Evolutionary conservation across 2,113 vertebrate genomes (phyloP).

Genomic region (Neolamprologus falcicula): DNA sequence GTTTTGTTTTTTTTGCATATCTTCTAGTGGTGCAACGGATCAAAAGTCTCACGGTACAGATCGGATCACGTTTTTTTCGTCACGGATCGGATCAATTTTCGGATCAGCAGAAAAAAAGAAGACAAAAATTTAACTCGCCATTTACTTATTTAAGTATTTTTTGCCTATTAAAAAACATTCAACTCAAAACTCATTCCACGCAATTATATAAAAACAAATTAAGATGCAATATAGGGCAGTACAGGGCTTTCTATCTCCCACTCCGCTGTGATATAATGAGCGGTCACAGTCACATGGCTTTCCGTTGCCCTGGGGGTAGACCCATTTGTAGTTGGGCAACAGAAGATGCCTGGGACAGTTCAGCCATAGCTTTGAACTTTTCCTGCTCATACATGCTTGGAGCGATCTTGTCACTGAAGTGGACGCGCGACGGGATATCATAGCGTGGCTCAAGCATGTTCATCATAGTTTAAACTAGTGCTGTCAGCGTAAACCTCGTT

Average conservation of each 20-base stretch:
- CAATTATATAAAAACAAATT: not conserved
- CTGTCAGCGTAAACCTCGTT: too few species aligned
- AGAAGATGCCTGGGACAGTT: too few species aligned
- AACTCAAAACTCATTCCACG: not conserved
- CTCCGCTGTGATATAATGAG: not conserved
- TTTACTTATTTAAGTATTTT: not conserved
- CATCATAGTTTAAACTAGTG: too few species aligned
- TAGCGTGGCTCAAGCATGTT: too few species aligned
- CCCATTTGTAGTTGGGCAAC: too few species aligned
- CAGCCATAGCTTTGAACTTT: too few species aligned
- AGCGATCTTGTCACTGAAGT: too few species aligned
- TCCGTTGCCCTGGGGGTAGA: too few species aligned
- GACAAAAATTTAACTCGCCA: not conserved
- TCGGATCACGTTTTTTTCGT: not conserved
- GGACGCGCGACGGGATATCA: too few species aligned
- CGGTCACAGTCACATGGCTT: too few species aligned
- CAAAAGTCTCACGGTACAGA: not conserved
- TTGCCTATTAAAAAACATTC: not conserved
- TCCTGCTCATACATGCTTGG: too few species aligned
- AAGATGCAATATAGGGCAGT: not conserved
- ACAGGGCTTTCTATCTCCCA: not conserved
- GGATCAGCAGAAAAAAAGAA: not conserved
- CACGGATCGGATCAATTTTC: not conserved
- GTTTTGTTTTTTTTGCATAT: rapidly evolving
- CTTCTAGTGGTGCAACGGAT: not conserved